These are phyloP conservation scores for Iguana delicatissima DNA, from an alignment of 2,797 vertebrate genomes.

Conservation along the genomic window DNA sequence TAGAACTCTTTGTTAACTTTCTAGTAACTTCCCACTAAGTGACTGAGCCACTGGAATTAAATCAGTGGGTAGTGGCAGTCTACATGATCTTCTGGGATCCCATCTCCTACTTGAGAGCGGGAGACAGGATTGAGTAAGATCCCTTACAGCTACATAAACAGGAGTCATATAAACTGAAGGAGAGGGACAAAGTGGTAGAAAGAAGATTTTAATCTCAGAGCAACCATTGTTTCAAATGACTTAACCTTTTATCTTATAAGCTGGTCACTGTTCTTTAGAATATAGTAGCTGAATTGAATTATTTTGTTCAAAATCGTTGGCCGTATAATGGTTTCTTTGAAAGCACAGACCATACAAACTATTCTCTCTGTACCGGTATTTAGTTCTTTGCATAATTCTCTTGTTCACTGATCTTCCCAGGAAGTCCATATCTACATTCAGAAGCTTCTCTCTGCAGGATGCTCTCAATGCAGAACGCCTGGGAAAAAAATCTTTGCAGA, in stretches of 20 bases:
- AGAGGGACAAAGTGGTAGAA: neutral
- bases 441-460: constrained; percentile 22
- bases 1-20: too few relatives aligned
- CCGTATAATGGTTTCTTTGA: constrained; percentile 34
- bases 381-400: constrained; percentile 59
- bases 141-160: too few relatives aligned
- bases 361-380: constrained; percentile 48
- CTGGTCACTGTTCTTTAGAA: neutral
- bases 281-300: constrained; percentile 19
- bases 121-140: too few relatives aligned
- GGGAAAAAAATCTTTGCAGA: constrained; percentile 57
- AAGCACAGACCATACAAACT: constrained; percentile 11
- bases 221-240: neutral
- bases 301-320: constrained; percentile 19
- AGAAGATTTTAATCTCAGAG: neutral
- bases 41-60: too few relatives aligned
- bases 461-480: constrained; percentile 39
- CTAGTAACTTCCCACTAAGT: too few relatives aligned
- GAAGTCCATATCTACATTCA: constrained; percentile 31
- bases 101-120: too few relatives aligned
- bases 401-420: constrained; percentile 52
- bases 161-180: neutral
- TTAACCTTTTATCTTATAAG: neutral
- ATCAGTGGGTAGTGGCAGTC: too few relatives aligned
- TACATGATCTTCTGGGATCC: too few relatives aligned